phyloP scores from a whole-genome alignment of 2,113 vertebrate genomes.

The Oryzias melastigma region DNA sequence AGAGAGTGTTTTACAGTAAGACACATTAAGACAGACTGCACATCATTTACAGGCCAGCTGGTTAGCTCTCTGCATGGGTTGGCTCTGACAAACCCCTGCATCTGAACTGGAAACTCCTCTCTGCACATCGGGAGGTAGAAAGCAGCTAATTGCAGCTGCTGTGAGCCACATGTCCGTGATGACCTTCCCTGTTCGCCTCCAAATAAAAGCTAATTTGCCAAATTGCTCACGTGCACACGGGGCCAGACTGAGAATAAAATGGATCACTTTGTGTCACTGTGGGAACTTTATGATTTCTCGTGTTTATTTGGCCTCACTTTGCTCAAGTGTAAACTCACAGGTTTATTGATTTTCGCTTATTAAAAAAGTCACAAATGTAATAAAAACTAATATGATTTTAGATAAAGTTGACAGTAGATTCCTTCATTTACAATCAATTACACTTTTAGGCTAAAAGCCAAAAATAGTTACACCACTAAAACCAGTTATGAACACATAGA shows the following conservation, averaged over 20 bases:
- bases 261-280: background rate
- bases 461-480: too few species aligned
- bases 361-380: too few species aligned
- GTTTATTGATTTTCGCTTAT: too few species aligned
- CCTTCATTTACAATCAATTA: too few species aligned
- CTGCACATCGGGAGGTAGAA: slow-evolving; percentile 28
- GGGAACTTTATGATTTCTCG: too few species aligned
- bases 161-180: background rate
- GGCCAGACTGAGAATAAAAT: slow-evolving; percentile 1
- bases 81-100: background rate
- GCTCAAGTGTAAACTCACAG: too few species aligned
- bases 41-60: slow-evolving; percentile 1
- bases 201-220: slow-evolving; percentile 3
- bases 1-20: background rate
- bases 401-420: too few species aligned
- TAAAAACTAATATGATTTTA: too few species aligned
- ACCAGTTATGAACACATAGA: too few species aligned
- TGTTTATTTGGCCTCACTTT: too few species aligned
- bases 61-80: slow-evolving; percentile 2
- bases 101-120: slow-evolving; percentile 3
- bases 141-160: slow-evolving; percentile 31
- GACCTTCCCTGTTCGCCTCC: background rate
- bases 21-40: background rate
- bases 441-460: too few species aligned
- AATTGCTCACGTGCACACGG: background rate